Evolutionary conservation across 2,113 vertebrate species (phyloP).

Genomic region (crab-eating macaque (Macaca fascicularis)): T2T-MFA8v1.1 NC_088385.1:138162501-138163000

Average conservation of each 20-base stretch:
- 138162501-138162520: not conserved
- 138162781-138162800: not conserved
- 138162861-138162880: not conserved
- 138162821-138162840: not conserved
- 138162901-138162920: not conserved
- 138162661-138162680: not conserved
- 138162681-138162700: not conserved
- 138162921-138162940: no score
- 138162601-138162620: not conserved
- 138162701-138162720: not conserved
- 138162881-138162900: not conserved
- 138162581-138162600: not conserved
- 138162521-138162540: not conserved
- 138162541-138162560: not conserved
- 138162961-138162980: not conserved
- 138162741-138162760: not conserved
- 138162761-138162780: not conserved
- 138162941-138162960: fast-evolving
- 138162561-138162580: not conserved
- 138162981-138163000: not conserved
- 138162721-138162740: not conserved
- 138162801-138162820: not conserved
- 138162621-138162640: not conserved
- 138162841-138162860: not conserved
- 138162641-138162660: not conserved